phyloP scores from a whole-genome alignment of 2,797 vertebrate species.

The Choloepus didactylus region DNA sequence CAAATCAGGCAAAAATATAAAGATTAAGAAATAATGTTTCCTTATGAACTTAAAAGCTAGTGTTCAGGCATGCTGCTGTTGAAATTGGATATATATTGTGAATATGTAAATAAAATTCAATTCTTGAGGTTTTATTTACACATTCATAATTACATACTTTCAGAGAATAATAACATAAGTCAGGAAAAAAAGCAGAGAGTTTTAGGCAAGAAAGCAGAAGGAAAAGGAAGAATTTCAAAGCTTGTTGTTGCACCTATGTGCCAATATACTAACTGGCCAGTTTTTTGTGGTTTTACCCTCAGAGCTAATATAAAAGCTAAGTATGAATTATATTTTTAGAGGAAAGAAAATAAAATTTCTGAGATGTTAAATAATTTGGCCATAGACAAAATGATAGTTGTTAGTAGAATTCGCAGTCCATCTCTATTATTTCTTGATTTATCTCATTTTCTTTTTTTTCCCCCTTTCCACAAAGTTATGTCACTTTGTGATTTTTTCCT shows the following conservation, averaged over 20 bases:
- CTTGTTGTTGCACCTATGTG: background rate
- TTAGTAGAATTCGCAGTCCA: background rate
- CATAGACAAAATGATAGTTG: background rate
- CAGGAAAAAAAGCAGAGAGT: background rate
- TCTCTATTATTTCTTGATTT: background rate
- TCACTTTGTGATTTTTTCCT: background rate
- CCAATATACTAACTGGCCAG: background rate
- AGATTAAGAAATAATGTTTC: background rate
- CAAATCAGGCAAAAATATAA: background rate
- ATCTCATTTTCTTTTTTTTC: background rate
- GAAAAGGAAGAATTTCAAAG: background rate
- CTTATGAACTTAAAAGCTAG: constrained; percentile 5
- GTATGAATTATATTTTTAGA: background rate
- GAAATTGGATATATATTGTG: background rate
- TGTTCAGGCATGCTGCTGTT: background rate
- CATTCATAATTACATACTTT: constrained; percentile 15
- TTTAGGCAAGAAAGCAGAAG: background rate
- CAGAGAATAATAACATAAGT: background rate
- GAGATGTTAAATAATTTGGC: background rate
- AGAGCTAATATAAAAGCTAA: background rate
- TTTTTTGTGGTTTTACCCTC: background rate
- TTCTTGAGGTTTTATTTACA: background rate
- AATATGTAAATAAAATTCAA: constrained; percentile 7
- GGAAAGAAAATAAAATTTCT: background rate
- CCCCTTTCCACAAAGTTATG: background rate